Percentiles rank a stretch among this genome's conserved stretches.
These are phyloP conservation scores for Eptesicus fuscus DNA, from an alignment of 2,113 vertebrate genomes.

Conservation along the genomic window DNA sequence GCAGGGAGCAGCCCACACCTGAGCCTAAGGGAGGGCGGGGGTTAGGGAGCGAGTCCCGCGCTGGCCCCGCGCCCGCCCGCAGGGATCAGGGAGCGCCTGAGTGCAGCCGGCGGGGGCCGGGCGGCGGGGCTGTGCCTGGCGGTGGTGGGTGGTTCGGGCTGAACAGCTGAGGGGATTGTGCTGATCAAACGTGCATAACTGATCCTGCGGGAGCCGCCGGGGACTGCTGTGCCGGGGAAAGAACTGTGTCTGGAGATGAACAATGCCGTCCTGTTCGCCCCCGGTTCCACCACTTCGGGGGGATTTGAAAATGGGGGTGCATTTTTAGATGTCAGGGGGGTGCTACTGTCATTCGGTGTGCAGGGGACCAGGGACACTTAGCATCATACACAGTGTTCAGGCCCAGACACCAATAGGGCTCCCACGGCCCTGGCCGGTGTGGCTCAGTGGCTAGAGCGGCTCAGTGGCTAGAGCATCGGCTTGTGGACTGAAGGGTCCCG, in stretches of 20 bases:
- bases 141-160: background rate
- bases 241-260: background rate
- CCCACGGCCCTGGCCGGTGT: background rate
- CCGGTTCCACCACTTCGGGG: background rate
- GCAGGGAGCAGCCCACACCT: conserved; percentile 61
- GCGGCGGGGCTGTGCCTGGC: too few relatives aligned
- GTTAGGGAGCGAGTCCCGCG: conserved; percentile 46
- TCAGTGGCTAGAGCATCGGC: too few relatives aligned
- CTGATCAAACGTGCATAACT: background rate
- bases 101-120: too few relatives aligned
- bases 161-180: background rate
- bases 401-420: background rate
- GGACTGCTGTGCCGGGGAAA: background rate
- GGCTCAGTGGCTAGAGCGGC: too few relatives aligned
- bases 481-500: too few relatives aligned
- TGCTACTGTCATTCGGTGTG: background rate
- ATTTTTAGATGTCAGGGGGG: background rate
- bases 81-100: too few relatives aligned
- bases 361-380: background rate
- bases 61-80: too few relatives aligned
- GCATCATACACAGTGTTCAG: background rate
- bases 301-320: background rate
- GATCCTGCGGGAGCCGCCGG: background rate
- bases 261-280: background rate
- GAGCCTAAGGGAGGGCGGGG: conserved; percentile 49